phyloP scores from a whole-genome alignment of 2,113 vertebrate genomes.

The Saguinus midas region DNA sequence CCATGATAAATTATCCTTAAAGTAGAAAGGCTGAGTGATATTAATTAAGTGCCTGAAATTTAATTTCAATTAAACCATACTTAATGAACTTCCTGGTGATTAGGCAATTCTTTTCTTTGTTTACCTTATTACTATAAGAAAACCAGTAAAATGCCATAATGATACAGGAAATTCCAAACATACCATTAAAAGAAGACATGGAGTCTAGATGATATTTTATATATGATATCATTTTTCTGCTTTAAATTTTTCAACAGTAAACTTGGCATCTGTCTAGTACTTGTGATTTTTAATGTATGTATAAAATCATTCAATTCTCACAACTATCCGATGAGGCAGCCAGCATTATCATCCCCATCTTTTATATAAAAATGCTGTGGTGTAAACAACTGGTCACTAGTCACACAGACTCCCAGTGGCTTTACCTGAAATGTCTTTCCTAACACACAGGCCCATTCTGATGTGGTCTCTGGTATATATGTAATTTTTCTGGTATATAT shows the following conservation, averaged over 20 bases:
- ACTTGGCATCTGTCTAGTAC: neutral
- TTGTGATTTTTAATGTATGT: neutral
- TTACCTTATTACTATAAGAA: conserved; percentile 41
- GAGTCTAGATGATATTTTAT: neutral
- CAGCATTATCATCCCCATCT: neutral
- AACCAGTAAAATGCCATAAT: neutral
- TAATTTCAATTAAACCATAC: conserved; percentile 58
- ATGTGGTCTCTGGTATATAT: neutral
- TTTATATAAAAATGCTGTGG: neutral
- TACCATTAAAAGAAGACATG: neutral
- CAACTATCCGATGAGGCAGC: neutral
- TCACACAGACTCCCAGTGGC: neutral
- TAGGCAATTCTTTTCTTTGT: conserved; percentile 41
- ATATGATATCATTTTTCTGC: neutral
- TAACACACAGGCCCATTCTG: neutral
- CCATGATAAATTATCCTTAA: conserved; percentile 48
- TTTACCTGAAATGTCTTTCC: neutral
- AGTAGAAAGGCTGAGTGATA: conserved; percentile 4
- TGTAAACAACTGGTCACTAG: neutral
- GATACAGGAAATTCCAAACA: conserved; percentile 45
- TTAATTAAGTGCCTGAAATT: conserved; percentile 45
- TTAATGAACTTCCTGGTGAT: conserved; percentile 49
- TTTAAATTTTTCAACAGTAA: conserved; percentile 23
- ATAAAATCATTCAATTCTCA: neutral
- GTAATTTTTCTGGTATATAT: too few relatives aligned